Evolutionary conservation across 2,888 invertebrate species (phyloP), one percentile per base, ranked within the genome.

Genomic region (Blera fallax): DNA sequence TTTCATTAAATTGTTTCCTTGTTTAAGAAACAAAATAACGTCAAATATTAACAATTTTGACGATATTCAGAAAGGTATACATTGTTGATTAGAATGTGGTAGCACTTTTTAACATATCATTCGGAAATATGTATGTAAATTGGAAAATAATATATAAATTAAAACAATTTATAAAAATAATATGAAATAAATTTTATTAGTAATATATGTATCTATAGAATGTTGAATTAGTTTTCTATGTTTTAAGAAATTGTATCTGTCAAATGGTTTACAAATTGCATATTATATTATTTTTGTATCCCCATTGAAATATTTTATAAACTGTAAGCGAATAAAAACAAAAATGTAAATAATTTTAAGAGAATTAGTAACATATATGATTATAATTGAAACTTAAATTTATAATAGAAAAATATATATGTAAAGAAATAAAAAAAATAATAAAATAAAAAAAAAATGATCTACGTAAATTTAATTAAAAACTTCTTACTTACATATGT

Each of bases 41-140:
- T 24, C 34, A 4, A 11, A 48, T 5, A 45, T 18, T n/a, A 10
- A 7, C 7, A 45, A 32, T 34, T 21, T 6, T 58, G 50, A 37
- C 37, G 37, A 50, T 24, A 60, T 62, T 8, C 16, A 50, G n/a
- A 34, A 80, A 43, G 8, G 11, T 45, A 72, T 72, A 37, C 43
- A 18, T 56, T 79, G 34, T 79, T 72, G 27, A 56, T 18, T 72
- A 48, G 40, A 21, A 27, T 37, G 43, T 64, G 10, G 45, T 65
- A 64, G 78, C 60, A 67, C 74, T 62, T 70, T 77, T 82, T 82
- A 43, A 83, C 83, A 83, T 83, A 83, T 83, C 83, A 82, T 54
- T 52, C 40, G 58, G 34, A 70, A 76, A 48, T 14, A 29, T 76
- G 21, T 64, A 24, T n/a, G n/a, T n/a, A 52, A 34, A 50, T 74